Base-by-base conservation (phyloP, 2,797 vertebrate species). In the Hybognathus amarus region DNA sequence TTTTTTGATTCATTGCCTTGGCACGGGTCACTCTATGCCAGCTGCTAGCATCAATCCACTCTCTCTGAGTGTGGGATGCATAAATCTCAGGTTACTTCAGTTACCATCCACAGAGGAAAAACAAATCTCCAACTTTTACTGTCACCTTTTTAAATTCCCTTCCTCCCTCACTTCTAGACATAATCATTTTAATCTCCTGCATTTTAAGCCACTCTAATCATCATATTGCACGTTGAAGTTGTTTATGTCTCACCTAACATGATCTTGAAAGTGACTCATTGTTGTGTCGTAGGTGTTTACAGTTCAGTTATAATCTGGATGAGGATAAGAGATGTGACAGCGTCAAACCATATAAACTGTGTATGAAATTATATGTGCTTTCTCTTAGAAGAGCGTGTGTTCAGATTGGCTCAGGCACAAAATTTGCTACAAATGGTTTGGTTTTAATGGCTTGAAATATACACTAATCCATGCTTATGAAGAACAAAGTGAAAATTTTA, bases 21-120 rank as follows among this genome's bases (percentile, higher is more conserved):
- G 64, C 80, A 87, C 67, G 50, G 33, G 66, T 84, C 67, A 22
- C 67, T 67, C 54, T 20, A 17, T 82, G 27, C 54, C 82, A 67
- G 83, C 86, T 83, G 87, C 79, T 87, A 87, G 75, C 71, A 64
- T 89, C 75, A 82, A 70, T 89, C 83, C 85, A 78, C 79, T 75
- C 85, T 80, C 63, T 67, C 56, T 30, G 27, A 83, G 40, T 85
- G 66, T 64, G 84, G 84, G 87, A 90, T 89, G 83, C 83, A 84
- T 89, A 83, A 88, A 88, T 89, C 80, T 36, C 56, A 52, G 54
- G 80, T 85, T 87, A 81, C 82, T 88, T 86, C 86, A 82, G 78
- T 83, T 66, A 82, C 86, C 69, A 80, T 78, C 85, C 87, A 88
- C 67, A 70, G 85, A 86, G 59, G 61, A 61, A 79, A 89, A 90